Percentiles rank a stretch among this genome's conserved stretches.
phyloP scores from a whole-genome alignment of 2,888 invertebrate species.

The Callosobruchus maculatus region DNA sequence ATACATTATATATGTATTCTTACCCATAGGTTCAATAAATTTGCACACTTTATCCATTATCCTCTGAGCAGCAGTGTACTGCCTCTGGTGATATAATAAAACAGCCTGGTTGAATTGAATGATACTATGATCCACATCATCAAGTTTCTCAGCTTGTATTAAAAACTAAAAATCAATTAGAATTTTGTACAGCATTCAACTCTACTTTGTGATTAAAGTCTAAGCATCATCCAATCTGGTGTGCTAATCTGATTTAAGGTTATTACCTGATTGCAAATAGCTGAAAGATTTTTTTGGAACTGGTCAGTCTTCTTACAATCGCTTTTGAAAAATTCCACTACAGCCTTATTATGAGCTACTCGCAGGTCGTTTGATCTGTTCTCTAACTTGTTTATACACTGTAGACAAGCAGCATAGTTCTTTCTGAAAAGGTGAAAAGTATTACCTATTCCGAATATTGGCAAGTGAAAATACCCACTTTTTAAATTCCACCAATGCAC shows the following conservation, averaged over 20 bases:
- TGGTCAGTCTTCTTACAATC: slow-evolving; percentile 70
- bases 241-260: not conserved
- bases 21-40: slow-evolving; percentile 67
- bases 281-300: slow-evolving; percentile 65
- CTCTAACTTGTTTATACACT: slow-evolving; percentile 64
- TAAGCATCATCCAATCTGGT: not conserved
- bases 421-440: slow-evolving; percentile 43
- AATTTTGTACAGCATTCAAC: not conserved
- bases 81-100: slow-evolving; percentile 69
- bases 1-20: slow-evolving; percentile 13
- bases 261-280: slow-evolving; percentile 56
- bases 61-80: slow-evolving; percentile 64
- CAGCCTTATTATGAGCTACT: slow-evolving; percentile 78
- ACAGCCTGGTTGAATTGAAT: slow-evolving; percentile 78
- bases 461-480: slow-evolving; percentile 34
- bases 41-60: slow-evolving; percentile 63
- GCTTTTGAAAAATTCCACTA: slow-evolving; percentile 75
- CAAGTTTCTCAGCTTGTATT: slow-evolving; percentile 52
- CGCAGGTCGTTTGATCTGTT: slow-evolving; percentile 64
- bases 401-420: slow-evolving; percentile 60
- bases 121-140: slow-evolving; percentile 65
- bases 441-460: not conserved
- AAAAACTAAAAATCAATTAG: slow-evolving; percentile 35
- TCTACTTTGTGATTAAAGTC: not conserved
- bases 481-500: slow-evolving; percentile 44